phyloP scores from a whole-genome alignment of 2,797 vertebrate genomes.

The Sebastes hubbsi region DNA sequence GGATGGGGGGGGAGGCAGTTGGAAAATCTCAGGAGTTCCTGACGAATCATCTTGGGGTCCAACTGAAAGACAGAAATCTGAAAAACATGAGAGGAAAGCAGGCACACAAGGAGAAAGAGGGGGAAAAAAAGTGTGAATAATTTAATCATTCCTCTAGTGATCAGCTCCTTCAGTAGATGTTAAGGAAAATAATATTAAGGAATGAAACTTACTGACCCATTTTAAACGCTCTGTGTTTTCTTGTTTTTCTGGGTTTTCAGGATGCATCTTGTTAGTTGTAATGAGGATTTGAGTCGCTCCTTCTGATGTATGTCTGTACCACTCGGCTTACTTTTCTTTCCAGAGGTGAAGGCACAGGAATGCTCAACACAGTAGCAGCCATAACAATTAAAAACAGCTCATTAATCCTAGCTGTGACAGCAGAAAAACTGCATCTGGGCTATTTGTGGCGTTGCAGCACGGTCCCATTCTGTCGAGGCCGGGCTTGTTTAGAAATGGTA shows the following conservation, averaged over 20 bases:
- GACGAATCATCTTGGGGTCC: conserved; percentile 39
- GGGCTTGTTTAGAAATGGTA: background rate
- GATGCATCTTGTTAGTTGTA: conserved; percentile 5
- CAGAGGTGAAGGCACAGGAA: conserved; percentile 5
- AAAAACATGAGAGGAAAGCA: conserved; percentile 31
- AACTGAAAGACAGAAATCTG: conserved; percentile 31
- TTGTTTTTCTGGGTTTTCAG: background rate
- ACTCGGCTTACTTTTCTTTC: background rate
- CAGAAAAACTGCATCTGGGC: conserved; percentile 2
- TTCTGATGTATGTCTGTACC: conserved; percentile 6
- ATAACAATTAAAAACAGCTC: conserved; percentile 44
- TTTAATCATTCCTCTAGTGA: conserved; percentile 42
- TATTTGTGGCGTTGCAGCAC: conserved; percentile 20
- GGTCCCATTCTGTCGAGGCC: conserved; percentile 1
- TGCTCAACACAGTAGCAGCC: background rate
- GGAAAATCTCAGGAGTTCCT: conserved; percentile 18
- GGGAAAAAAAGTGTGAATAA: conserved; percentile 50
- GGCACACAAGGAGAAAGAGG: background rate
- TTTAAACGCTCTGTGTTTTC: conserved; percentile 29
- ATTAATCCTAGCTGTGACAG: conserved; percentile 42
- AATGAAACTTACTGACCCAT: conserved; percentile 47
- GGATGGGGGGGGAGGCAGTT: background rate
- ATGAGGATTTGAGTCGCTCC: background rate
- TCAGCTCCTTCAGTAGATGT: conserved; percentile 24
- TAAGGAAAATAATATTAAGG: conserved; percentile 11